phyloP scores from a whole-genome alignment of 2,888 invertebrate species.

The Dysmachus trigonus region DNA sequence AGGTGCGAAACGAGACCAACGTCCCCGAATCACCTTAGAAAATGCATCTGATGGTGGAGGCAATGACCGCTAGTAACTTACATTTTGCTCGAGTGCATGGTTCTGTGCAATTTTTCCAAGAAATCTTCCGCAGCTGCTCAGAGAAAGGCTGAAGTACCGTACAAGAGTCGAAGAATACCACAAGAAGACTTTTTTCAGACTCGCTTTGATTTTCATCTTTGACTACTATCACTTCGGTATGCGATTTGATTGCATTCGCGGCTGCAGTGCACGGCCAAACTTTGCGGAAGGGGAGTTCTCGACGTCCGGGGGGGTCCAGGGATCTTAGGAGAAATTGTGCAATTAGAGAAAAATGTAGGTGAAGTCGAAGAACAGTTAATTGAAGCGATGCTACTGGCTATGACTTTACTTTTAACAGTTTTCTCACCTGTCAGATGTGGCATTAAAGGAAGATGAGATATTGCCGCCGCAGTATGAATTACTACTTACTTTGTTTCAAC shows the following conservation, averaged over 20 bases:
- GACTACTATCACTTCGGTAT: slow-evolving; percentile 32
- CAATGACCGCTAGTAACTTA: slow-evolving; percentile 38
- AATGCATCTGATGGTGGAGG: slow-evolving; percentile 41
- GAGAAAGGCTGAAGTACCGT: slow-evolving; percentile 38
- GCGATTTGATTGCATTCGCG: slow-evolving; percentile 8
- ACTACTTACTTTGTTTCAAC: not conserved
- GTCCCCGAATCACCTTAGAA: slow-evolving; percentile 42
- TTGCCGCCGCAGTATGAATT: not conserved
- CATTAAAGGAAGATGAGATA: not conserved
- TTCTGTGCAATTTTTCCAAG: slow-evolving; percentile 40
- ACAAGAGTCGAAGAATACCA: slow-evolving; percentile 31
- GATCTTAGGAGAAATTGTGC: slow-evolving; percentile 24
- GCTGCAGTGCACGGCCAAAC: not conserved
- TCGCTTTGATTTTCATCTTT: slow-evolving; percentile 32
- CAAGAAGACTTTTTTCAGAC: slow-evolving; percentile 31
- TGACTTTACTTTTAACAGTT: slow-evolving; percentile 35
- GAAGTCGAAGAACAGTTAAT: slow-evolving; percentile 35
- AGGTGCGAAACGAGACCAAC: slow-evolving; percentile 30
- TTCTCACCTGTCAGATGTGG: slow-evolving; percentile 23
- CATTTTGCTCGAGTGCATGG: slow-evolving; percentile 30
- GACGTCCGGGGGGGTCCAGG: not conserved
- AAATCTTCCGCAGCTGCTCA: slow-evolving; percentile 27
- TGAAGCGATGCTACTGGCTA: slow-evolving; percentile 25
- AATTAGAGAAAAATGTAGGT: slow-evolving; percentile 39
- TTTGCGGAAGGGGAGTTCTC: slow-evolving; percentile 35